phyloP scores from a whole-genome alignment of 2,797 vertebrate genomes.

The Vultur gryphus region DNA sequence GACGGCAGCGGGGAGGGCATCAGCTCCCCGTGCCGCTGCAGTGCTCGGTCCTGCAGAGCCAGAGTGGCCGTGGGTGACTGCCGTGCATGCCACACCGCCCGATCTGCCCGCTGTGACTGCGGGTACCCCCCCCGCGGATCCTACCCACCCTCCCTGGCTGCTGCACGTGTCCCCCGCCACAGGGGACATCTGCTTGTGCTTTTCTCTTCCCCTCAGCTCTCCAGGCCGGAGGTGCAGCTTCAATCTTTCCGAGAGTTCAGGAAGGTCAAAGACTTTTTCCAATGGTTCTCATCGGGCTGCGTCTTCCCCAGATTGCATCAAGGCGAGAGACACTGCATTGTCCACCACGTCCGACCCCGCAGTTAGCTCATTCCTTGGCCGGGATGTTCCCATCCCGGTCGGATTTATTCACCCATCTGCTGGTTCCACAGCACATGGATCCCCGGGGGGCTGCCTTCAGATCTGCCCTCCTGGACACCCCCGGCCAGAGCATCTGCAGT shows the following conservation, averaged over 20 bases:
- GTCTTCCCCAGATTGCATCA: background rate
- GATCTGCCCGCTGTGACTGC: accelerated
- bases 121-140: background rate
- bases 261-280: slow-evolving; percentile 21
- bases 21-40: background rate
- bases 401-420: background rate
- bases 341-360: accelerated
- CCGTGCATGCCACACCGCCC: accelerated
- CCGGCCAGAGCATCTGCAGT: background rate
- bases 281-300: background rate
- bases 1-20: background rate
- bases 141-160: background rate
- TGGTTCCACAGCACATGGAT: accelerated
- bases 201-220: background rate
- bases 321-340: background rate
- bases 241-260: background rate
- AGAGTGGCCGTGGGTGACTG: background rate
- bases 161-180: background rate
- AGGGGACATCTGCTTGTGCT: background rate
- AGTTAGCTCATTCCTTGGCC: background rate
- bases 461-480: background rate
- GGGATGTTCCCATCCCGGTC: background rate
- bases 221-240: background rate
- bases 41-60: background rate
- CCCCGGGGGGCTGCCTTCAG: background rate